Base-by-base conservation (phyloP, 2,888 invertebrate genomes). In the Pycnomerus fuliginosus region DNA sequence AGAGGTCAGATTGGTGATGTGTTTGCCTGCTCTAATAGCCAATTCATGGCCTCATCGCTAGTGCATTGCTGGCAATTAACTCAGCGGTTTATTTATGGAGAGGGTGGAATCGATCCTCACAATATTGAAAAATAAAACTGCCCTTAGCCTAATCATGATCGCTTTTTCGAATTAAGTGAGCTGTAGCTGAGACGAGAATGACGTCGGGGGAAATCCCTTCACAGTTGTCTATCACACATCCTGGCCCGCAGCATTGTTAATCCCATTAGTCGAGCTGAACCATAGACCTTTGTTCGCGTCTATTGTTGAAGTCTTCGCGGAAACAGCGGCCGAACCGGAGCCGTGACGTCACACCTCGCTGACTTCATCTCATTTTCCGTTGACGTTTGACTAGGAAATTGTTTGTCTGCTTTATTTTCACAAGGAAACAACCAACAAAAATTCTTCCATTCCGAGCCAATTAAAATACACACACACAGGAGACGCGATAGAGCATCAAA, bases 311-410 rank as follows among this genome's bases (percentile, higher is more conserved):
- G 59, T 62, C 64, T 64, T 64, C 64, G 64, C 66, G 65, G 68
- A 67, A 66, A 64, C 64, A 56, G 59, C 59, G 61, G 58, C 58
- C 64, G 62, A 59, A 64, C 59, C 60, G 56, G 54, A 53, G 56
- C 72, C 73, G 73, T 74, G 74, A 75, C 75, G 75, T 74, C 73
- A 71, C 74, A 74, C 73, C 62, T 72, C 72, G 71, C 69, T 72
- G 74, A 73, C 70, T 74, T 72, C 71, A 70, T 71, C 73, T 71
- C n/a, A 31, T 14, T 31, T 16, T 13, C 16, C 16, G 11, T 12
- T 28, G 11, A 11, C 28, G 28, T 12, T 28, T 28, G 20, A 13
- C 3, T 28, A 8, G 28, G 2, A 8, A 28, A 11, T 11, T 8
- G n/a, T 28, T 28, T 28, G 5, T 20, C 8, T 20, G 4, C 20